phyloP scores from a whole-genome alignment of 2,888 invertebrate genomes.

The Lithosia quadra region DNA sequence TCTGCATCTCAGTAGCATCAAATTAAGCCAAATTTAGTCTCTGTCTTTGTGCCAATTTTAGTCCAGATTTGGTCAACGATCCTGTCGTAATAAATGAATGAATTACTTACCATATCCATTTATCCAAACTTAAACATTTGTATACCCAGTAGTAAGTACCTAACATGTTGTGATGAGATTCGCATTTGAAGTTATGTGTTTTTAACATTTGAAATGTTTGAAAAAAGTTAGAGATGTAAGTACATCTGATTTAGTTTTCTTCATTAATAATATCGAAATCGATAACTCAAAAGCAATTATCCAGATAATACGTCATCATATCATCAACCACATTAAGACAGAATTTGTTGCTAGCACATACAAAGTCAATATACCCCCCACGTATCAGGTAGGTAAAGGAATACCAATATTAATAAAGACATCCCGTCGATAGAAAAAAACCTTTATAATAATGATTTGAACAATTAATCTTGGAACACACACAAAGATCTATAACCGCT shows the following conservation, averaged over 20 bases:
- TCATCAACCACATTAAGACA: constrained; percentile 46
- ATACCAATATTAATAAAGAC: constrained; percentile 75
- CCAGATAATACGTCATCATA: constrained; percentile 50
- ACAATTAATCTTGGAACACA: constrained; percentile 80
- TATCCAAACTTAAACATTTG: neutral
- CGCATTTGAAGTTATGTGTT: neutral
- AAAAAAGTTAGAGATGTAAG: neutral
- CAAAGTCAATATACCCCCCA: constrained; percentile 74
- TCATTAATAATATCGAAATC: neutral
- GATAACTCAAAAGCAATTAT: constrained; percentile 61
- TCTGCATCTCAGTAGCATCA: no score
- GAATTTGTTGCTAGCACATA: constrained; percentile 62
- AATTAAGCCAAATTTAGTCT: no score
- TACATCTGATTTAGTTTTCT: neutral
- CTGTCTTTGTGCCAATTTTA: no score
- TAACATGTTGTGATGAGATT: neutral
- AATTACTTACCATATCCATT: neutral
- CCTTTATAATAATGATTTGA: constrained; percentile 66
- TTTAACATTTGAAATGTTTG: neutral
- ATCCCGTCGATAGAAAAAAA: constrained; percentile 66
- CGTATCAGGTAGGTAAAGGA: constrained; percentile 64
- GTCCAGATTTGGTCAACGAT: no score
- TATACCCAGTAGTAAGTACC: neutral
- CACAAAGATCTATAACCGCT: constrained; percentile 76
- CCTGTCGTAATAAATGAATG: no score